Conservation (phyloP, 2,888 invertebrate genomes). For the Drosophila testacea region DNA sequence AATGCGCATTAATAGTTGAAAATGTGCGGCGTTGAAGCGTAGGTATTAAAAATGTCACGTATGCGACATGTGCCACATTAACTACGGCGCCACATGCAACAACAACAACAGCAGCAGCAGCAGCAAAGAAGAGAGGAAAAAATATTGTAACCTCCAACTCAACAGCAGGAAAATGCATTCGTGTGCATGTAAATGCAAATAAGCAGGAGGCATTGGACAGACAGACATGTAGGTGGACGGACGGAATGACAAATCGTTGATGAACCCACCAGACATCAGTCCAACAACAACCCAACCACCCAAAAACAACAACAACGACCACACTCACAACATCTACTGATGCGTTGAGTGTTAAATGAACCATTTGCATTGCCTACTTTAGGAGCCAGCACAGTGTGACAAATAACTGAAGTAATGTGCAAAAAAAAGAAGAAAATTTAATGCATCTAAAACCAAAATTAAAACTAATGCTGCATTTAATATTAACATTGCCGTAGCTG, state of each 20-base stretch:
- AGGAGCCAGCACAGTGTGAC: slow-evolving; percentile 36
- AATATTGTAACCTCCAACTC: slow-evolving; percentile 21
- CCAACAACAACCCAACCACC: slow-evolving; percentile 1
- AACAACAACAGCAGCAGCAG: slow-evolving; percentile 34
- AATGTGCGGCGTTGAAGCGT: slow-evolving; percentile 79
- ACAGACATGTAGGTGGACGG: slow-evolving; percentile 7
- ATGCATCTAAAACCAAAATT: neutral
- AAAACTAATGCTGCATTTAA: neutral
- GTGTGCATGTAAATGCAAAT: slow-evolving; percentile 68
- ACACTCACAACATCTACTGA: slow-evolving; percentile 29
- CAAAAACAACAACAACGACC: slow-evolving; percentile 7
- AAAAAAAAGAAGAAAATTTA: neutral
- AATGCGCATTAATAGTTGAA: slow-evolving; percentile 78
- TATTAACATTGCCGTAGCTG: neutral
- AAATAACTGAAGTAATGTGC: slow-evolving; percentile 27
- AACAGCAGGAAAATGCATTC: slow-evolving; percentile 59
- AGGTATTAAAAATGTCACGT: slow-evolving; percentile 80
- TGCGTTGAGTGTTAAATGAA: slow-evolving; percentile 53
- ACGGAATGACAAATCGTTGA: slow-evolving; percentile 68
- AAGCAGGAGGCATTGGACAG: slow-evolving; percentile 35
- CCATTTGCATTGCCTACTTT: slow-evolving; percentile 43
- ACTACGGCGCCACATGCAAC: slow-evolving; percentile 70
- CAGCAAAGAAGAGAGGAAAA: slow-evolving; percentile 28
- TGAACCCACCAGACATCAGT: slow-evolving; percentile 40
- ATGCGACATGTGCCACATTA: slow-evolving; percentile 79